Percentiles rank a stretch among this genome's conserved stretches.
Conservation (phyloP, 2,888 invertebrate genomes). For the Fragum sueziense region DNA sequence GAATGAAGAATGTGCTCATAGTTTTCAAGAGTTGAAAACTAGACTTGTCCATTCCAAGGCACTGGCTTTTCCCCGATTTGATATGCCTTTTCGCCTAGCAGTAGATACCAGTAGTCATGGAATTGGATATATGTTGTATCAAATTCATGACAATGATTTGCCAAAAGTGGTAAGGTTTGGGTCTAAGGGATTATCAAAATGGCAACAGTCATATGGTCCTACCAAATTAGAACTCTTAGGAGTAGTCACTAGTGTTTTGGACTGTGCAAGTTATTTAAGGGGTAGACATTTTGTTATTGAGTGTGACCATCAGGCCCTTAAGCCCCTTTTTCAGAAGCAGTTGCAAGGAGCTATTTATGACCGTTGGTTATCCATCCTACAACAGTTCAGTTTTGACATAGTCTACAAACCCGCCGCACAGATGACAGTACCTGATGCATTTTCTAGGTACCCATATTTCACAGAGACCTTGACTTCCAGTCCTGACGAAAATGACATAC, state of each 20-base stretch:
- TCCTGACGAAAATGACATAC: conserved; percentile 39
- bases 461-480: conserved; percentile 9
- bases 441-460: conserved; percentile 4
- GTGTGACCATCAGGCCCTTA: conserved; percentile 52
- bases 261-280: conserved; percentile 48
- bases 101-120: conserved; percentile 55
- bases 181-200: conserved; percentile 45
- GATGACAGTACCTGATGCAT: conserved; percentile 30
- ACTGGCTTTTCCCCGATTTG: conserved; percentile 55
- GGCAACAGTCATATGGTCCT: conserved; percentile 49
- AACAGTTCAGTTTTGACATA: conserved; percentile 48
- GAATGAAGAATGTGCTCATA: conserved; percentile 22
- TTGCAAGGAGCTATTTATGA: conserved; percentile 50
- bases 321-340: conserved; percentile 29
- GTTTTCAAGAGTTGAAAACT: conserved; percentile 47
- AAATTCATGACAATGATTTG: conserved; percentile 38
- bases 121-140: conserved; percentile 60
- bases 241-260: conserved; percentile 48
- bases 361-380: conserved; percentile 49
- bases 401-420: conserved; percentile 40
- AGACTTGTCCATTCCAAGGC: conserved; percentile 38
- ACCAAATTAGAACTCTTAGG: conserved; percentile 46
- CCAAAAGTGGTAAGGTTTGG: conserved; percentile 44
- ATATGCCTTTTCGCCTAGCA: conserved; percentile 43
- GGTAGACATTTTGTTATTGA: conserved; percentile 46